These are phyloP conservation scores for Hexactinellida sp. DNA, from an alignment of 37 sponge, comb jelly and placozoan genomes.

Conservation along the genomic window DNA sequence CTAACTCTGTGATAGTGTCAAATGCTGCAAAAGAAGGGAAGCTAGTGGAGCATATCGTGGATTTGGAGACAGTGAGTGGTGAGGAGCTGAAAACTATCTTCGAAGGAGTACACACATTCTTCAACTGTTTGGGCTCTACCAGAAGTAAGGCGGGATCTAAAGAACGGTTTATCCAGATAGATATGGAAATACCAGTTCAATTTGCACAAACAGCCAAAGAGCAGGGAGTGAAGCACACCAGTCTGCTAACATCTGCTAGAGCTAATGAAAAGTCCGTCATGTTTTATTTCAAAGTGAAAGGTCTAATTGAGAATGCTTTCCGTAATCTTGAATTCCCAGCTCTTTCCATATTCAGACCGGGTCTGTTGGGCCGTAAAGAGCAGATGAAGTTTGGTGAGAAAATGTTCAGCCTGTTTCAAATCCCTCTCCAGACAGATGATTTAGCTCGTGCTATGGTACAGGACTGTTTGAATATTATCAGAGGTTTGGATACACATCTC, in stretches of 20 bases:
- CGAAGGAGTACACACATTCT: conserved; percentile 48
- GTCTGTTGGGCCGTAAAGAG: conserved; percentile 37
- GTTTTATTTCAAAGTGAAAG: conserved; percentile 54
- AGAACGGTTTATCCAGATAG: conserved; percentile 55
- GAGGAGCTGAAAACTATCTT: conserved; percentile 43
- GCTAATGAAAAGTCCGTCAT: conserved; percentile 58
- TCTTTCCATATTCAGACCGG: conserved; percentile 46
- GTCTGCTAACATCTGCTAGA: conserved; percentile 42
- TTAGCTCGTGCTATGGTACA: conserved; percentile 44
- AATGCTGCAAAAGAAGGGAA: conserved; percentile 21
- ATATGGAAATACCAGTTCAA: conserved; percentile 43
- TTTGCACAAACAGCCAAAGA: conserved; percentile 41
- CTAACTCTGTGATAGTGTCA: not conserved
- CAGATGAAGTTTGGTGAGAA: conserved; percentile 36
- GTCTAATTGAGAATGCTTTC: conserved; percentile 36
- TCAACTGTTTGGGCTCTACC: conserved; percentile 62
- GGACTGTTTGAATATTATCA: conserved; percentile 26
- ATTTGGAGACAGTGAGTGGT: conserved; percentile 47
- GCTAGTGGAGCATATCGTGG: conserved; percentile 51
- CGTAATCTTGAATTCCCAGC: conserved; percentile 24
- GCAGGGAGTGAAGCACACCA: conserved; percentile 47
- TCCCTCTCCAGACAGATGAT: conserved; percentile 22
- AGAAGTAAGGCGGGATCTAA: conserved; percentile 51
- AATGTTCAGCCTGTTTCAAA: conserved; percentile 17
- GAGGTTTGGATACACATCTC: not conserved